Percentiles rank a stretch among this genome's conserved stretches.
Conservation (phyloP, 2,797 vertebrate species). For the Melanotaenia trifasciata region DNA sequence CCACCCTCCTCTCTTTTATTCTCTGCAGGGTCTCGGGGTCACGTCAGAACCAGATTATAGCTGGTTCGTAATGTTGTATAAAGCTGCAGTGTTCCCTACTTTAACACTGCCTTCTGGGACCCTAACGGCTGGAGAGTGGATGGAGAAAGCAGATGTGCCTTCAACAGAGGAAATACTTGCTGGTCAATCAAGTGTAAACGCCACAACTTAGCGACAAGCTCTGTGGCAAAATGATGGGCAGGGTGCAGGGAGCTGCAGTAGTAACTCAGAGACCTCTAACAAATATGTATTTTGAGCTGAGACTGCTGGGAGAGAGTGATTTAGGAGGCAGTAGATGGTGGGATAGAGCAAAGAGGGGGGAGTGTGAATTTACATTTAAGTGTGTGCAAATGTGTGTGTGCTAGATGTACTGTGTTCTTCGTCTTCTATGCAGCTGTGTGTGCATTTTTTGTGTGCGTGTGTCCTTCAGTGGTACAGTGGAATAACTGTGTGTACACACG, state of each 20-base stretch:
- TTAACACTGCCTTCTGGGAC: slow-evolving; percentile 70
- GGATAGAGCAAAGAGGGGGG: slow-evolving; percentile 18
- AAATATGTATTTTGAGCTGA: slow-evolving; percentile 38
- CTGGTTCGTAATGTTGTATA: slow-evolving; percentile 56
- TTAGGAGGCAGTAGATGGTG: slow-evolving; percentile 43
- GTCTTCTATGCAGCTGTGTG: slow-evolving; percentile 24
- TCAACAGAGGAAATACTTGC: slow-evolving; percentile 70
- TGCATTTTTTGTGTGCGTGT: slow-evolving; percentile 27
- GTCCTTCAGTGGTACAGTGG: slow-evolving; percentile 53
- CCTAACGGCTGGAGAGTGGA: slow-evolving; percentile 60
- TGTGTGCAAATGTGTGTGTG: slow-evolving; percentile 7
- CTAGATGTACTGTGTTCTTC: slow-evolving; percentile 8
- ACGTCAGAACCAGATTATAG: slow-evolving; percentile 67
- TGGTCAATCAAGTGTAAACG: slow-evolving; percentile 58
- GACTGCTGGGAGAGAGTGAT: slow-evolving; percentile 42
- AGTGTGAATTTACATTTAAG: slow-evolving; percentile 24
- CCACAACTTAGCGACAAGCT: slow-evolving; percentile 44
- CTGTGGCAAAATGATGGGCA: slow-evolving; percentile 47
- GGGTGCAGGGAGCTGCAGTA: slow-evolving; percentile 17
- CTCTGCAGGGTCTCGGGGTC: slow-evolving; percentile 43
- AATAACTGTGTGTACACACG: slow-evolving; percentile 67
- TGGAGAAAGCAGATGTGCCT: slow-evolving; percentile 80
- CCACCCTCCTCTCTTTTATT: slow-evolving; percentile 7
- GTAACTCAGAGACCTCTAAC: slow-evolving; percentile 40
- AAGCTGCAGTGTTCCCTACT: slow-evolving; percentile 69